A percentile compares a stretch with the other conserved stretches of the same genome.
phyloP scores from a whole-genome alignment of 2,888 invertebrate genomes.

The Lasioglossum villosulum region DNA sequence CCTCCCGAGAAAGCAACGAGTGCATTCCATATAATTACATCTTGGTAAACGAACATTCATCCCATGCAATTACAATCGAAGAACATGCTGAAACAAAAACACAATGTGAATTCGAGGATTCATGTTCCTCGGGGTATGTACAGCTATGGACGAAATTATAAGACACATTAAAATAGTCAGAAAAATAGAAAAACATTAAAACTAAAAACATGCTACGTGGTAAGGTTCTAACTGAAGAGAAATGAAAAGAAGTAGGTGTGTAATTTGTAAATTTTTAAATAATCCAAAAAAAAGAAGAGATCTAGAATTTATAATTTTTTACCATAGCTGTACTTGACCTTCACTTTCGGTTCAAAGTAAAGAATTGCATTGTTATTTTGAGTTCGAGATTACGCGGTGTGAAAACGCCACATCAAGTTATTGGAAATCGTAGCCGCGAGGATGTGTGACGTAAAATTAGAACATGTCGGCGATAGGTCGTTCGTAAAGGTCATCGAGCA shows the following conservation, averaged over 20 bases:
- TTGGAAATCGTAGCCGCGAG: slow-evolving; percentile 13
- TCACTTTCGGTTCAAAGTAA: neutral
- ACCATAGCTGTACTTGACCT: no score
- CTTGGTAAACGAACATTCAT: slow-evolving; percentile 74
- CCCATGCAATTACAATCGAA: slow-evolving; percentile 78
- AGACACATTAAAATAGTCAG: no score
- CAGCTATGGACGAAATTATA: no score
- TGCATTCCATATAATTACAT: slow-evolving; percentile 64
- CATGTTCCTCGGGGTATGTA: no score
- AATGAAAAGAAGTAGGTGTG: no score
- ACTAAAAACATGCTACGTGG: no score
- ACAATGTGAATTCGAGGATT: slow-evolving; percentile 39
- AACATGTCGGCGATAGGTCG: slow-evolving; percentile 3
- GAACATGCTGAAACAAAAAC: slow-evolving; percentile 80
- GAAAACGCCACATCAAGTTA: neutral
- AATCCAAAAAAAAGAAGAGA: no score
- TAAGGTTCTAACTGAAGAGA: no score
- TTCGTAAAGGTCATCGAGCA: slow-evolving; percentile 21
- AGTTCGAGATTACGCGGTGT: neutral
- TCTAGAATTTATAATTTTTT: no score
- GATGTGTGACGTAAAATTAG: slow-evolving; percentile 29
- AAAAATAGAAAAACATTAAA: no score
- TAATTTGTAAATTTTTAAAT: no score
- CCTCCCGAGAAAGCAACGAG: slow-evolving; percentile 56
- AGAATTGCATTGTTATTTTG: neutral